Evolutionary conservation across 2,888 invertebrate genomes (phyloP).

Genomic region (Chelonus formosanus): DNA sequence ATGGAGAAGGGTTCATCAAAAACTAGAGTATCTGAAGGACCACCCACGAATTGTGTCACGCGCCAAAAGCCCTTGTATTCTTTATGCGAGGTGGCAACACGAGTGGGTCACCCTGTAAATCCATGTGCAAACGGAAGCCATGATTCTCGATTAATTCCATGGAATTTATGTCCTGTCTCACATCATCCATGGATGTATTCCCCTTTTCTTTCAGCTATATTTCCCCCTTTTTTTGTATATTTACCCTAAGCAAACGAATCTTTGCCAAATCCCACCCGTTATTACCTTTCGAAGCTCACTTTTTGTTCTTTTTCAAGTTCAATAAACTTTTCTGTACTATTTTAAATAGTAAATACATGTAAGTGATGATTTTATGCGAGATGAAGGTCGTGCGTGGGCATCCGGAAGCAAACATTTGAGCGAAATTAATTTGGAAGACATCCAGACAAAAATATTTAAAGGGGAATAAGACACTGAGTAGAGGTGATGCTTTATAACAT

Average conservation of each 20-base stretch:
- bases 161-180: conserved; percentile 51
- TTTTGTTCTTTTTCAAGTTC: background rate
- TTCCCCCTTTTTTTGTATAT: background rate
- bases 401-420: no score
- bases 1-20: no score
- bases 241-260: background rate
- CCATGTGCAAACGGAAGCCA: conserved; percentile 45
- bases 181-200: conserved; percentile 36
- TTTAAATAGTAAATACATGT: background rate
- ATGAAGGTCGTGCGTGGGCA: background rate
- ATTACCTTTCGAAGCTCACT: background rate
- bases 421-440: no score
- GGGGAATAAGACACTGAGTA: no score
- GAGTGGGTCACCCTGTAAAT: background rate
- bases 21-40: background rate
- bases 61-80: conserved; percentile 2
- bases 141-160: conserved; percentile 55
- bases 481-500: no score
- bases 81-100: background rate
- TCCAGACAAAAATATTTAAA: no score
- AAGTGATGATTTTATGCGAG: background rate
- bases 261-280: background rate
- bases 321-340: background rate
- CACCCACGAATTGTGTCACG: conserved; percentile 8
- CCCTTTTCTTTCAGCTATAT: background rate